Conservation (phyloP, 1,140 invertebrate genomes). For the Ceratosolen fusciceps region DNA sequence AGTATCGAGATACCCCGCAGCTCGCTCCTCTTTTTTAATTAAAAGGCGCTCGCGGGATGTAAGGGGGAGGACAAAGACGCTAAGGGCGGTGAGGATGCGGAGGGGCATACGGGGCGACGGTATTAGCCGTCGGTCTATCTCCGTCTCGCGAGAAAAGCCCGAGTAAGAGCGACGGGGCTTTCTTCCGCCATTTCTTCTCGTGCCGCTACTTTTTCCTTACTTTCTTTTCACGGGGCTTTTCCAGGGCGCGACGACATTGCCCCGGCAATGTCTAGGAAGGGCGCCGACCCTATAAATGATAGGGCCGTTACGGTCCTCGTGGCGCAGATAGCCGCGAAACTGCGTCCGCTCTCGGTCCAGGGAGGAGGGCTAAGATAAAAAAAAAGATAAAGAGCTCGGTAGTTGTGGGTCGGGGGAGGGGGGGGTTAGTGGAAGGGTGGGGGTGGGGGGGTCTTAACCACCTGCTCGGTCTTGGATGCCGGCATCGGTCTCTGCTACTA, state of each 20-base stretch:
- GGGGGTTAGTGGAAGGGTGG: too few relatives aligned
- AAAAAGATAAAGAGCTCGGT: constrained; percentile 52
- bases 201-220: neutral
- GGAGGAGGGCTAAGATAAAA: constrained; percentile 49
- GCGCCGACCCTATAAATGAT: constrained; percentile 48
- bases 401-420: too few relatives aligned
- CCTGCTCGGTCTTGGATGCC: constrained; percentile 52
- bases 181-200: too few relatives aligned
- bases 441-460: constrained; percentile 60
- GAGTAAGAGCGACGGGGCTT: too few relatives aligned
- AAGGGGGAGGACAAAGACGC: too few relatives aligned
- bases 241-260: neutral
- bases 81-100: too few relatives aligned
- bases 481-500: constrained; percentile 46
- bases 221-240: neutral
- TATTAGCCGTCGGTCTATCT: constrained; percentile 15
- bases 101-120: neutral
- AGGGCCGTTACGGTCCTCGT: constrained; percentile 48
- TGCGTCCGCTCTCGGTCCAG: constrained; percentile 33
- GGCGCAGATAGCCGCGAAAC: constrained; percentile 42
- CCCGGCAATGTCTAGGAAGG: neutral
- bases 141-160: too few relatives aligned
- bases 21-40: constrained; percentile 33
- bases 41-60: too few relatives aligned
- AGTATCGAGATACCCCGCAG: constrained; percentile 38